phyloP scores from a whole-genome alignment of 2,797 vertebrate species.

The Poeciliopsis infans region DNA sequence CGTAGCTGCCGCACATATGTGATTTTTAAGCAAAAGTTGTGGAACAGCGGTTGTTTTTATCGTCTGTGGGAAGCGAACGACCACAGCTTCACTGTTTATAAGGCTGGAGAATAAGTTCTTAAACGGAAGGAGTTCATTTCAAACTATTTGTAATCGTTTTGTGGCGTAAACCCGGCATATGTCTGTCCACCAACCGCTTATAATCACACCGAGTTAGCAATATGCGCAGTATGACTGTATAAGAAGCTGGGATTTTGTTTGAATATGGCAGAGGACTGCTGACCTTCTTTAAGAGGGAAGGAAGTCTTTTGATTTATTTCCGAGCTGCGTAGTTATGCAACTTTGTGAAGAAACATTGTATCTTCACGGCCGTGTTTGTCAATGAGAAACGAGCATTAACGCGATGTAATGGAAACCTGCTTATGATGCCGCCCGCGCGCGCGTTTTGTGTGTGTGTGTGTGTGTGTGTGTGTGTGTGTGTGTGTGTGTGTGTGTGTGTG shows the following conservation, averaged over 20 bases:
- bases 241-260: not conserved
- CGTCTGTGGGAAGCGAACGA: not conserved
- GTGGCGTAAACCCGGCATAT: not conserved
- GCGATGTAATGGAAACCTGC: not conserved
- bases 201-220: not conserved
- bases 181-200: rapidly evolving
- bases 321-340: conserved; percentile 35
- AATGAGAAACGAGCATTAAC: not conserved
- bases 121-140: conserved; percentile 10
- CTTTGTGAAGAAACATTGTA: conserved; percentile 20
- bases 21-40: rapidly evolving
- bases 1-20: not conserved
- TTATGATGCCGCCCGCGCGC: not conserved
- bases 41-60: not conserved
- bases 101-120: conserved; percentile 35
- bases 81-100: conserved; percentile 18
- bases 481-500: not conserved
- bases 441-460: not conserved
- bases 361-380: not conserved
- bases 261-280: not conserved
- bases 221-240: not conserved
- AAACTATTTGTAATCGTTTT: not conserved
- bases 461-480: not conserved
- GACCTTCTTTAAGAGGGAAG: not conserved
- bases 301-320: not conserved